Conservation (phyloP, 2,888 invertebrate genomes). For the Platycheirus albimanus region DNA sequence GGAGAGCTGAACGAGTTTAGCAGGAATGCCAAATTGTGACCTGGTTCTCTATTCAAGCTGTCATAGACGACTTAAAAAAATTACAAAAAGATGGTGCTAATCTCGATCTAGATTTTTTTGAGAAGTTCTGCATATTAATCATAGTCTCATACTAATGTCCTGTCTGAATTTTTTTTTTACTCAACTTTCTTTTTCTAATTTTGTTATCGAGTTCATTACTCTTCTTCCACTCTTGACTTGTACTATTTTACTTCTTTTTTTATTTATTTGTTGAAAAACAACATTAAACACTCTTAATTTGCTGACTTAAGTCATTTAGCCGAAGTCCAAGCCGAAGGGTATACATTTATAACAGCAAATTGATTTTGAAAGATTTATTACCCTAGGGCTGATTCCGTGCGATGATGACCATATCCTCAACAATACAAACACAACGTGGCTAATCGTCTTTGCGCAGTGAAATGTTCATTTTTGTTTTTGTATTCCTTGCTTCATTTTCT, state of each 20-base stretch:
- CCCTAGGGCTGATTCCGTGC: conserved; percentile 55
- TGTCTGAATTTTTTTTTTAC: too few species aligned
- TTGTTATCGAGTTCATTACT: not conserved
- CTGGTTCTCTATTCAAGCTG: too few species aligned
- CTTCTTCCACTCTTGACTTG: not conserved
- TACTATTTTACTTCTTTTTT: conserved; percentile 25
- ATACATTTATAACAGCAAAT: conserved; percentile 28
- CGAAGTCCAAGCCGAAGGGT: not conserved
- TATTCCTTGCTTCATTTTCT: not conserved
- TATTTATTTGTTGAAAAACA: conserved; percentile 66
- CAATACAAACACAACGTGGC: conserved; percentile 53
- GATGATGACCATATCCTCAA: conserved; percentile 61
- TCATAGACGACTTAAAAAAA: too few species aligned
- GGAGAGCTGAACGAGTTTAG: too few species aligned
- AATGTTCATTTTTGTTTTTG: conserved; percentile 52
- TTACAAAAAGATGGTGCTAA: too few species aligned
- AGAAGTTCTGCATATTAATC: too few species aligned
- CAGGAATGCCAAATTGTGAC: too few species aligned
- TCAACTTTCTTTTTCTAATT: too few species aligned
- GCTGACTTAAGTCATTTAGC: conserved; percentile 61
- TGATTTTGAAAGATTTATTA: conserved; percentile 68
- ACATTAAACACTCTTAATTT: conserved; percentile 67
- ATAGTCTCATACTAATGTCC: too few species aligned
- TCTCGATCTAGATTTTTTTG: too few species aligned
- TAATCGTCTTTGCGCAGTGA: conserved; percentile 73